These are phyloP conservation scores for Colaptes auratus DNA, from an alignment of 2,113 vertebrate genomes.

Conservation along the genomic window DNA sequence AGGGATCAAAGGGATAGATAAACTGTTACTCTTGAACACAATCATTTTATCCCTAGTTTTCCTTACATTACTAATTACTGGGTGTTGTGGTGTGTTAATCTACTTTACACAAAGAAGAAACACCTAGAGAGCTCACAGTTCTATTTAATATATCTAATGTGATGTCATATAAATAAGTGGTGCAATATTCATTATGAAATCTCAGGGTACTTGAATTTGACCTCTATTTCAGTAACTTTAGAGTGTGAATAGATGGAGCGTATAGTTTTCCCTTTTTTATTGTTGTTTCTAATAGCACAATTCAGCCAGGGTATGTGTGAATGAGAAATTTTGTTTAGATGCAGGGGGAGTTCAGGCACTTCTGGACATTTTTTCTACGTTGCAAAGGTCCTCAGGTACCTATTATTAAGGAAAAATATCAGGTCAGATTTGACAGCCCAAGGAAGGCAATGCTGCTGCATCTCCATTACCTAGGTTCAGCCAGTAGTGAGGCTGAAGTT, in stretches of 20 bases:
- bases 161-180: not conserved
- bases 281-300: not conserved
- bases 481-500: not conserved
- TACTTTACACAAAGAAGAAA: not conserved
- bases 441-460: not conserved
- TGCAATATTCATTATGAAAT: not conserved
- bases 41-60: not conserved
- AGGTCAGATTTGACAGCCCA: fast-evolving
- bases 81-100: not conserved
- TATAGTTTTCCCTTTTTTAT: not conserved
- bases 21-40: not conserved
- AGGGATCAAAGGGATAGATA: not conserved
- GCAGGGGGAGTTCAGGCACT: not conserved
- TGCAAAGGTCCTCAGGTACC: not conserved
- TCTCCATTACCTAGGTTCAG: not conserved
- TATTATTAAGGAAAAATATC: not conserved
- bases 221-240: not conserved
- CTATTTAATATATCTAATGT: not conserved
- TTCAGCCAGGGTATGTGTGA: not conserved
- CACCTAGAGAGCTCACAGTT: not conserved
- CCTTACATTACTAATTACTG: not conserved
- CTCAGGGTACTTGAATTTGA: not conserved
- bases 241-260: not conserved
- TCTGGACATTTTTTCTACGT: not conserved
- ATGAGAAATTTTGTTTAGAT: not conserved